These are phyloP conservation scores for Strix uralensis DNA, from an alignment of 2,113 vertebrate species.

Conservation along the genomic window DNA sequence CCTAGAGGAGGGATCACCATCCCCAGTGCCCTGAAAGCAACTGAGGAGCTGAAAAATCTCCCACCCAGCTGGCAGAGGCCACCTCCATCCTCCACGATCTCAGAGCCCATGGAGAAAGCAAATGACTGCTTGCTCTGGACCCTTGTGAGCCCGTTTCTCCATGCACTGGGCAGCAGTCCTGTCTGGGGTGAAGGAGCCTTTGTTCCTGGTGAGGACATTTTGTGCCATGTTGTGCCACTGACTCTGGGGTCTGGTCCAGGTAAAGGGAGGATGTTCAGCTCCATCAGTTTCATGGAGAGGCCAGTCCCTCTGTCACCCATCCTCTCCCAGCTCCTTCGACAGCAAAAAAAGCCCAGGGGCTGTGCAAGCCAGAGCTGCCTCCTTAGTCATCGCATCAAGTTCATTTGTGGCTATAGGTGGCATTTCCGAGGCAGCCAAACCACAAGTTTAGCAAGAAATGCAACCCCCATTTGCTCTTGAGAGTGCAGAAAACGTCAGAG, in stretches of 20 bases:
- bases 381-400: neutral
- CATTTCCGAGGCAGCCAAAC: neutral
- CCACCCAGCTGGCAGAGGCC: neutral
- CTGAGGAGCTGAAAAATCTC: neutral
- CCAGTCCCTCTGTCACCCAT: fast-evolving
- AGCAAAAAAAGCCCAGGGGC: neutral
- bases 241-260: neutral
- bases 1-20: neutral
- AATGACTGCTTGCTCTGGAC: neutral
- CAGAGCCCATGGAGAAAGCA: neutral
- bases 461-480: neutral
- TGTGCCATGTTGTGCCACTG: neutral
- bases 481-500: neutral
- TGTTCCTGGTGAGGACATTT: fast-evolving
- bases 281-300: neutral
- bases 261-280: neutral
- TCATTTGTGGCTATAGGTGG: neutral
- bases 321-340: neutral
- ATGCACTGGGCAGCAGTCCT: neutral
- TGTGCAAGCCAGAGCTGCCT: neutral
- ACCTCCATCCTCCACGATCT: neutral
- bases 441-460: neutral
- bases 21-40: neutral
- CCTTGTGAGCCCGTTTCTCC: neutral
- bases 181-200: neutral